phyloP scores from a whole-genome alignment of 2,113 vertebrate genomes.

The Phalacrocorax aristotelis region DNA sequence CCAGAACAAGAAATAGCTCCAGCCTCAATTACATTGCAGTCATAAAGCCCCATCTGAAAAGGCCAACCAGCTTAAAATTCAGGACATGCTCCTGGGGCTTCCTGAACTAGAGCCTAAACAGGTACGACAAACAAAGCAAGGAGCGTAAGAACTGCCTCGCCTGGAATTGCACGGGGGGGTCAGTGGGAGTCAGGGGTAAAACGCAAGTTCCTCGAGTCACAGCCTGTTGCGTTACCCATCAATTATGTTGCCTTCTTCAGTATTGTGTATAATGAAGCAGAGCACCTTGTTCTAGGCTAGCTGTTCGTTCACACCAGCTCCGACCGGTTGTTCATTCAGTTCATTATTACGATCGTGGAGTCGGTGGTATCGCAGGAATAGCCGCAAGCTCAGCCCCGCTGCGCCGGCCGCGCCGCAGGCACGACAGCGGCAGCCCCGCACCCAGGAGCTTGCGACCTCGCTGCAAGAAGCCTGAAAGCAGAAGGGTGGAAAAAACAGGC shows the following conservation, averaged over 20 bases:
- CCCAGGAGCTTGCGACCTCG: not conserved
- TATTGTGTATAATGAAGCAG: fast-evolving
- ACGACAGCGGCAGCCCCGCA: not conserved
- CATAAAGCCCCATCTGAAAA: not conserved
- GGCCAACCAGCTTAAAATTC: not conserved
- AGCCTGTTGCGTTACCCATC: not conserved
- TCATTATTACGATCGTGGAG: not conserved
- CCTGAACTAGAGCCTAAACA: not conserved
- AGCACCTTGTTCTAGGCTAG: not conserved
- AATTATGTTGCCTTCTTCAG: not conserved
- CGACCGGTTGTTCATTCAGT: not conserved
- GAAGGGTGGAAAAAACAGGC: not conserved
- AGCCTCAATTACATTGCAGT: not conserved
- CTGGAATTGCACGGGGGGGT: too few species aligned
- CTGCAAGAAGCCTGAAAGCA: not conserved
- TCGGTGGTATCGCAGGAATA: not conserved
- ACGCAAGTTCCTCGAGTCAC: fast-evolving
- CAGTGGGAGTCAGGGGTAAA: not conserved
- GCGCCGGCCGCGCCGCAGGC: not conserved
- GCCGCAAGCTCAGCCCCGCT: not conserved
- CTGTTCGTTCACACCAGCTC: not conserved
- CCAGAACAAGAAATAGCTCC: not conserved
- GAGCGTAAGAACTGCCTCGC: not conserved
- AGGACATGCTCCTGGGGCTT: not conserved
- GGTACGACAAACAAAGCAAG: not conserved